Evolutionary conservation across 2,888 invertebrate genomes (phyloP), one percentile per base, ranked within the genome.

Genomic region (Toxonevra muliebris): DNA sequence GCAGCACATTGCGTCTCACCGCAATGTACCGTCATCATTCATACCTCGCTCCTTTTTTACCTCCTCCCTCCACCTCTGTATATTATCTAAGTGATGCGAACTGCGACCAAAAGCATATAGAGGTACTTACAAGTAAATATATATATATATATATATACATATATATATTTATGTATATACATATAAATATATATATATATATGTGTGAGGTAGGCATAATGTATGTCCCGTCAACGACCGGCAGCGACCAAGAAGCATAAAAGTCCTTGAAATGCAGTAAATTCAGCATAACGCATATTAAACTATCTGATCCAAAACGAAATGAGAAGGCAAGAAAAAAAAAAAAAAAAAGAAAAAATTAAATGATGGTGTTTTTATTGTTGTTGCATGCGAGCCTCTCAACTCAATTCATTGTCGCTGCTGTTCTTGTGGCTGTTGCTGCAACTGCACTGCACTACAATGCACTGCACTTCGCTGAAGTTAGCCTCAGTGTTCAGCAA

Each of bases 231-330:
- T 72, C 75, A 75, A 74, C 74, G 74, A 74, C 73, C 74, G 73
- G 69, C 70, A 68, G 69, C 69, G 64, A 70, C 62, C 68, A 70
- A 68, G 69, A 66, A 68, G 63, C 66, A 48, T 55, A 72, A 80
- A 80, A 79, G 79, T 80, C 79, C 81, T 80, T 81, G 77, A 80
- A 76, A 77, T 76, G 77, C 74, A 76, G 66, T 75, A 74, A 75
- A 74, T 76, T 76, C 76, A 74, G 73, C 73, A 73, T 76, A 74
- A 76, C 75, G 75, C 73, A 75, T 74, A 74, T 71, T 66, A 69
- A 67, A 59, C 61, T 61, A 65, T 42, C 40, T 59, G 17, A 45
- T 43, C 43, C 40, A 45, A 15, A 55, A 40, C 3, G 2, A 50
- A 41, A 57, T 30, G 17, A 52, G 52, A 52, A 61, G 42, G 11